A percentile compares a stretch with the other conserved stretches of the same genome.
Evolutionary conservation across 2,113 vertebrate genomes (phyloP).

Genomic region (Trematomus loennbergii): DNA sequence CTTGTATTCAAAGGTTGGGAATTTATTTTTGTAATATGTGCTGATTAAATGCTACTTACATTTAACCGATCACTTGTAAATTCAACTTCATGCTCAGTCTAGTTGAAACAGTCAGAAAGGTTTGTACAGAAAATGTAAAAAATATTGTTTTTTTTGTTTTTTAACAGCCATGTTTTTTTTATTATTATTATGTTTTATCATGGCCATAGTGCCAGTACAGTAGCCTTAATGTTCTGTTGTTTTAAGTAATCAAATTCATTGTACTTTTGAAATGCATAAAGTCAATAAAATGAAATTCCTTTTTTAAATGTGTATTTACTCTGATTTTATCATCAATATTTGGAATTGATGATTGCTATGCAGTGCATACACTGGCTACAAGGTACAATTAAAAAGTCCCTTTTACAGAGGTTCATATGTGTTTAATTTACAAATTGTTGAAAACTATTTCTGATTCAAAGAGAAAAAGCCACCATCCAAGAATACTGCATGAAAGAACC

Average conservation of each 20-base stretch:
- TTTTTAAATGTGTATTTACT: slow-evolving; percentile 36
- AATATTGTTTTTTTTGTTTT: slow-evolving; percentile 25
- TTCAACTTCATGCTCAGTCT: slow-evolving; percentile 19
- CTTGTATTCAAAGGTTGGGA: slow-evolving; percentile 21
- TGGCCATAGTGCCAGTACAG: slow-evolving; percentile 29
- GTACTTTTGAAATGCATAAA: slow-evolving; percentile 38
- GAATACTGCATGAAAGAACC: too few relatives aligned
- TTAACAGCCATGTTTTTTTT: slow-evolving; percentile 2
- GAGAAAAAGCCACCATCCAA: too few relatives aligned
- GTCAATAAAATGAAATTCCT: slow-evolving; percentile 58
- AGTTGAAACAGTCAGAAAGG: slow-evolving; percentile 22
- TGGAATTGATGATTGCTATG: neutral
- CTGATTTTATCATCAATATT: slow-evolving; percentile 19
- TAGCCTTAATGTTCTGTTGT: slow-evolving; percentile 38
- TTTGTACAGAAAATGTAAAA: slow-evolving; percentile 62
- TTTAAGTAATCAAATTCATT: slow-evolving; percentile 23
- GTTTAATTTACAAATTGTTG: too few relatives aligned
- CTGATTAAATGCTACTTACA: slow-evolving; percentile 23
- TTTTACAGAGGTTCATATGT: neutral
- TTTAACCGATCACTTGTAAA: slow-evolving; percentile 39
- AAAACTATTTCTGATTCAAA: too few relatives aligned
- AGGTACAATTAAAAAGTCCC: neutral
- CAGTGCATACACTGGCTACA: neutral
- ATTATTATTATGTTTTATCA: slow-evolving; percentile 24
- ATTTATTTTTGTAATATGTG: slow-evolving; percentile 39